These are phyloP conservation scores for Smithornis capensis DNA, from an alignment of 2,113 vertebrate species.

Conservation along the genomic window DNA sequence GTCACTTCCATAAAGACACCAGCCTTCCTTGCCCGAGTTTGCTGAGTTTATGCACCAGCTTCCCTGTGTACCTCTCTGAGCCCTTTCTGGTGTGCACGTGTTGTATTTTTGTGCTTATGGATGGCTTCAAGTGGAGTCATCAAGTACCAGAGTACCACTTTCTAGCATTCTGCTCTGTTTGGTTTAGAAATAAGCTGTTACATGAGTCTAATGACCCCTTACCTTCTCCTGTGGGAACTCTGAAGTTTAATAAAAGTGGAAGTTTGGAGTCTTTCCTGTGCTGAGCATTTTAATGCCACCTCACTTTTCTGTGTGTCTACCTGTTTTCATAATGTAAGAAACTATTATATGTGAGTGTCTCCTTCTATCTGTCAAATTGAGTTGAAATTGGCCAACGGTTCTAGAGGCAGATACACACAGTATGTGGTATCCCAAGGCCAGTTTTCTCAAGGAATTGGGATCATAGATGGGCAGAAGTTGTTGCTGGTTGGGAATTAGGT, in stretches of 20 bases:
- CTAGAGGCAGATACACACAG: background rate
- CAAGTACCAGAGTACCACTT: background rate
- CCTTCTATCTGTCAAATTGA: background rate
- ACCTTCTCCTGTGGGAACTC: no score
- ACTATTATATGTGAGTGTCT: fast-evolving
- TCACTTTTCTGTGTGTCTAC: background rate
- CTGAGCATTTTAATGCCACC: background rate
- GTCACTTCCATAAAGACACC: background rate
- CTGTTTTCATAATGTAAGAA: background rate
- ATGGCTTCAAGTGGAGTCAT: background rate
- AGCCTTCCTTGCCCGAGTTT: background rate
- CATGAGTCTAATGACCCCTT: background rate
- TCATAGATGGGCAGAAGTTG: background rate
- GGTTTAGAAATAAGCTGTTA: slow-evolving; percentile 3
- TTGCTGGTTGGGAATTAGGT: background rate
- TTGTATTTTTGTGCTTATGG: background rate
- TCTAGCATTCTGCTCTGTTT: background rate
- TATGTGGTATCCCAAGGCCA: fast-evolving
- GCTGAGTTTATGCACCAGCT: background rate
- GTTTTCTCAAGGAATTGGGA: background rate
- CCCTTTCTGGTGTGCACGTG: background rate
- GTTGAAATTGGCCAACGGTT: background rate
- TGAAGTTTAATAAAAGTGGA: slow-evolving; percentile 27
- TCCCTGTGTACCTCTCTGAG: background rate
- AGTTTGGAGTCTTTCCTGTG: background rate